These are phyloP conservation scores for Erpobdella octoculata DNA, from an alignment of 2,888 invertebrate species.

Conservation along the genomic window DNA sequence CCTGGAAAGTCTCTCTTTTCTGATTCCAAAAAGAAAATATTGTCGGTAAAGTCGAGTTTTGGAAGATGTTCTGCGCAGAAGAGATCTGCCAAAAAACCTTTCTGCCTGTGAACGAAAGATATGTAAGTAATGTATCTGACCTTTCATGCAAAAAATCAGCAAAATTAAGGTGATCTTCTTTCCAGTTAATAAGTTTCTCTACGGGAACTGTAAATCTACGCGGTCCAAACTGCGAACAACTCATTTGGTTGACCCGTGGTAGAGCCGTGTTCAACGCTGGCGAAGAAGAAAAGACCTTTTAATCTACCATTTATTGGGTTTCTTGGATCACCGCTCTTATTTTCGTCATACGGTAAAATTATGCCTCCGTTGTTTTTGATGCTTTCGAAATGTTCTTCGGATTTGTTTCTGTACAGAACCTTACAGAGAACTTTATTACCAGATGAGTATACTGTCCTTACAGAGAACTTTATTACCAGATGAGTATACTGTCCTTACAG, in stretches of 20 bases:
- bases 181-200: neutral
- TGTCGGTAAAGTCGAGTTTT: neutral
- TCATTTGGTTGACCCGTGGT: neutral
- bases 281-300: neutral
- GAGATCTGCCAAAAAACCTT: neutral
- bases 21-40: neutral
- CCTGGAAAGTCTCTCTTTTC: too few relatives aligned
- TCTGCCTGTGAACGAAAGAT: neutral
- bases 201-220: neutral
- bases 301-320: slow-evolving; percentile 8
- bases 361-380: neutral
- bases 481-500: too few relatives aligned
- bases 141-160: neutral
- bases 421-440: neutral
- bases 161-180: neutral
- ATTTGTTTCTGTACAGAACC: slow-evolving; percentile 8
- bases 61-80: neutral
- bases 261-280: neutral
- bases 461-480: too few relatives aligned
- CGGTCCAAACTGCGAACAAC: neutral
- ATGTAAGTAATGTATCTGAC: neutral
- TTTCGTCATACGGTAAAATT: neutral
- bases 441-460: too few relatives aligned
- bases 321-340: neutral
- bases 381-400: neutral